phyloP scores from a whole-genome alignment of 2,888 invertebrate species.

The Yponomeuta sedellus region DNA sequence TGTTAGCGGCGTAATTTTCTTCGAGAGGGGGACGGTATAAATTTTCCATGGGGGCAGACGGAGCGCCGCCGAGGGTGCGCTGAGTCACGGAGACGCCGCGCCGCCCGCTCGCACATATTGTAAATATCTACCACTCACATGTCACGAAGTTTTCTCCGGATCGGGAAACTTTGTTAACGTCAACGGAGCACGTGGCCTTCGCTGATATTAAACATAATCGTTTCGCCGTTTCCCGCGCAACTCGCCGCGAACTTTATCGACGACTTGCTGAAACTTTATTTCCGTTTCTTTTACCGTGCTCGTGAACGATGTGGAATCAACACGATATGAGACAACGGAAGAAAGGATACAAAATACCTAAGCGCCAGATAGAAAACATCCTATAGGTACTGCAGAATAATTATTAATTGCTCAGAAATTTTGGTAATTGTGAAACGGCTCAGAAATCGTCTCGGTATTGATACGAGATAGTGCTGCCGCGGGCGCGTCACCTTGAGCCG shows the following conservation, averaged over 20 bases:
- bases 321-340: neutral
- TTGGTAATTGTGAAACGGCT: constrained; percentile 14
- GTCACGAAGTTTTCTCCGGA: constrained; percentile 76
- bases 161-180: constrained; percentile 75
- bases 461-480: constrained; percentile 8
- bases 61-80: constrained; percentile 73
- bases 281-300: neutral
- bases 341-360: neutral
- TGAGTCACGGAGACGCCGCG: constrained; percentile 61
- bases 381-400: neutral
- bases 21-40: constrained; percentile 72
- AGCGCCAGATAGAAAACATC: too few relatives aligned
- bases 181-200: constrained; percentile 73
- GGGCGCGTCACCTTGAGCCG: constrained; percentile 63
- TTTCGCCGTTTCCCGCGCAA: constrained; percentile 43
- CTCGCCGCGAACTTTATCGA: constrained; percentile 20
- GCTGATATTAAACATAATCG: constrained; percentile 64
- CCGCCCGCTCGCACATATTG: constrained; percentile 54
- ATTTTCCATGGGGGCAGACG: constrained; percentile 75
- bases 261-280: constrained; percentile 5
- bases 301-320: neutral
- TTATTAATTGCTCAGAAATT: neutral
- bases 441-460: constrained; percentile 11
- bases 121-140: constrained; percentile 74
- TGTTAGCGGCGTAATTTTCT: constrained; percentile 54